These are phyloP conservation scores for Phenganax marumi DNA, from an alignment of 92 coral and sea anemone species.

Conservation along the genomic window DNA sequence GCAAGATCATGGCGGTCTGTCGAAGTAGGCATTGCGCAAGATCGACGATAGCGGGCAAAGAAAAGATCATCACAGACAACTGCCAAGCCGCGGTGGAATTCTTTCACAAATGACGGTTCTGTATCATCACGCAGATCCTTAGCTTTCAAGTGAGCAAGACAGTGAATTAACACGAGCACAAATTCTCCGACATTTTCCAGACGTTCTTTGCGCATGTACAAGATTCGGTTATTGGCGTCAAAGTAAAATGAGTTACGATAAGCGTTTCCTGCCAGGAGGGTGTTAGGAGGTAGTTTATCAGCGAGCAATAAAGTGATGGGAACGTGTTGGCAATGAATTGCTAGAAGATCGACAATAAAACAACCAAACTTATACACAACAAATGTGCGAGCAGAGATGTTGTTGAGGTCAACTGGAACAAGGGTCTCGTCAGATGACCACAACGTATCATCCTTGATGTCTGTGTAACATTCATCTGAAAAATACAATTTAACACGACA, in stretches of 20 bases:
- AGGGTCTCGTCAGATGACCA: constrained; percentile 89
- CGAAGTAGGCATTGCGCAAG: constrained; percentile 74
- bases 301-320: constrained; percentile 94
- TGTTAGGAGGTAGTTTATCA: constrained; percentile 89
- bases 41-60: constrained; percentile 97
- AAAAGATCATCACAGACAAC: constrained; percentile 94
- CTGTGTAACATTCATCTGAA: constrained; percentile 89
- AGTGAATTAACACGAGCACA: constrained; percentile 82
- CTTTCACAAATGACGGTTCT: constrained; percentile 88
- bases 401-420: constrained; percentile 90
- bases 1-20: constrained; percentile 66
- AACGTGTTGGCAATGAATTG: constrained; percentile 90
- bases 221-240: constrained; percentile 90
- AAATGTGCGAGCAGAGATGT: constrained; percentile 81
- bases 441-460: constrained; percentile 96
- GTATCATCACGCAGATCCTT: constrained; percentile 94
- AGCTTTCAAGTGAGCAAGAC: constrained; percentile 92
- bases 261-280: constrained; percentile 85
- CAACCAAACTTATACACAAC: constrained; percentile 97
- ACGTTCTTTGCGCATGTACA: constrained; percentile 88
- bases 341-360: constrained; percentile 83
- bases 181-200: constrained; percentile 97
- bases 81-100: constrained; percentile 93
- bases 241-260: constrained; percentile 95
- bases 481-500: neutral